Percentiles rank a stretch among this genome's conserved stretches.
Conservation (phyloP, 2,113 vertebrate genomes). For the Nansenia antarctica region DNA sequence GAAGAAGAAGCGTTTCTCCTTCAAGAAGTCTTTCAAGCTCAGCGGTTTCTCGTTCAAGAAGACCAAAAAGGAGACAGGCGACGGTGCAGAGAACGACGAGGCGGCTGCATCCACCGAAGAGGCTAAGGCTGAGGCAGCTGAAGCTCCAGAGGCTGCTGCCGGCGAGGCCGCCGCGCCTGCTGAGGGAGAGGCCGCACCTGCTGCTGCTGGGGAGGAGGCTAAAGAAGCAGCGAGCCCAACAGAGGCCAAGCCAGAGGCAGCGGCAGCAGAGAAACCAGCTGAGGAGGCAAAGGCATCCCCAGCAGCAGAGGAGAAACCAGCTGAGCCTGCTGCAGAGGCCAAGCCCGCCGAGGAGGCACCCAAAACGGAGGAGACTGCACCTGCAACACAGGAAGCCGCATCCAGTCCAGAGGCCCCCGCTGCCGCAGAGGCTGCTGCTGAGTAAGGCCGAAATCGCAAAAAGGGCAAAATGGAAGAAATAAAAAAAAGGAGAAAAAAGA, state of each 20-base stretch:
- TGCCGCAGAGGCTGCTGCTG: conserved; percentile 69
- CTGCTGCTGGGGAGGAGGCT: conserved; percentile 56
- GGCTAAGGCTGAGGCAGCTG: conserved; percentile 66
- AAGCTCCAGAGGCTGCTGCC: conserved; percentile 59
- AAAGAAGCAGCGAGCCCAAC: conserved; percentile 69
- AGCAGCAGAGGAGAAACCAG: conserved; percentile 57
- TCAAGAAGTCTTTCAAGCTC: conserved; percentile 97
- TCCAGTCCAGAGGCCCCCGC: conserved; percentile 81
- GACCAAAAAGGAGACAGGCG: conserved; percentile 89
- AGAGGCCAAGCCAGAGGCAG: conserved; percentile 62
- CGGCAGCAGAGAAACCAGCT: conserved; percentile 65
- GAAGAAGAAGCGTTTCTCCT: conserved; percentile 97
- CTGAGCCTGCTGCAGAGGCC: conserved; percentile 45
- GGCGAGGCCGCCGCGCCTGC: conserved; percentile 18
- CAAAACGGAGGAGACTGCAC: conserved; percentile 76
- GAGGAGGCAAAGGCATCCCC: conserved; percentile 70
- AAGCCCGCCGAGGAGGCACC: conserved; percentile 71
- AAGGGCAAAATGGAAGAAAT: conserved; percentile 45
- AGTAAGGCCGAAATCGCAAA: conserved; percentile 19
- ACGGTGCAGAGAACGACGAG: conserved; percentile 79
- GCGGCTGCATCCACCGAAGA: conserved; percentile 68
- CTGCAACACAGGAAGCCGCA: conserved; percentile 77
- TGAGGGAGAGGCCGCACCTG: conserved; percentile 32
- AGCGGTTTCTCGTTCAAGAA: conserved; percentile 98
- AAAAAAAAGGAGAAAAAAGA: conserved; percentile 64